Evolutionary conservation across 2,888 invertebrate genomes (phyloP).

Genomic region (Drosophila imparisetae): DNA sequence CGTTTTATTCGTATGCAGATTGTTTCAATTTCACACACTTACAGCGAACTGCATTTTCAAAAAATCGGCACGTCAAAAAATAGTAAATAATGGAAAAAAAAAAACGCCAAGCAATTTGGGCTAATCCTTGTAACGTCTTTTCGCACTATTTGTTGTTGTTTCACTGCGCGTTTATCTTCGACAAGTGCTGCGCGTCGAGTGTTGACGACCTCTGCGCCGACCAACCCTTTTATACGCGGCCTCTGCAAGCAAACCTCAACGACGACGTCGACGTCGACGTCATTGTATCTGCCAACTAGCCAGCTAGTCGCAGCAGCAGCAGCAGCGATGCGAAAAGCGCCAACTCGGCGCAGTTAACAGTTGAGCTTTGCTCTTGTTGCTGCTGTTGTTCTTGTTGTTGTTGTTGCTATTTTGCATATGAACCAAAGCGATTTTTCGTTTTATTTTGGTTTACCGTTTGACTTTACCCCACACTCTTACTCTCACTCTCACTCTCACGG

Average conservation of each 20-base stretch:
- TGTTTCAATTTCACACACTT: constrained; percentile 50
- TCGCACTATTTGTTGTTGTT: constrained; percentile 2
- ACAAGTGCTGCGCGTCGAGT: constrained; percentile 61
- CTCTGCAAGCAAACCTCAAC: constrained; percentile 41
- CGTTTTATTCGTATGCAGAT: not conserved
- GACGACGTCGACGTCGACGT: constrained; percentile 8
- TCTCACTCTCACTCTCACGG: constrained; percentile 47
- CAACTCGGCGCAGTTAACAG: constrained; percentile 48
- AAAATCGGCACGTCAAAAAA: constrained; percentile 27
- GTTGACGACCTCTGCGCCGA: constrained; percentile 63
- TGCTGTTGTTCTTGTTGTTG: constrained; percentile 7
- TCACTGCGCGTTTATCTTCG: constrained; percentile 41
- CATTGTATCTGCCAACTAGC: constrained; percentile 6
- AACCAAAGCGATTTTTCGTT: constrained; percentile 41
- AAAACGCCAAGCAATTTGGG: constrained; percentile 17
- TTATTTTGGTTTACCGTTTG: constrained; percentile 48
- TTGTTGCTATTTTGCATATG: constrained; percentile 54
- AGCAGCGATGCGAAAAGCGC: constrained; percentile 62
- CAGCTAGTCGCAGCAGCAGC: constrained; percentile 9
- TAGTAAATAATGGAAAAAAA: constrained; percentile 9
- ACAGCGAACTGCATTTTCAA: constrained; percentile 55
- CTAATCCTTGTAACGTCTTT: constrained; percentile 45
- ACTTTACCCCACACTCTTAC: constrained; percentile 33
- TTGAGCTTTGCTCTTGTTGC: constrained; percentile 20
- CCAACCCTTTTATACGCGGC: constrained; percentile 75